Base-by-base conservation (phyloP, 2,113 vertebrate genomes). In the Elephas maximus region DNA sequence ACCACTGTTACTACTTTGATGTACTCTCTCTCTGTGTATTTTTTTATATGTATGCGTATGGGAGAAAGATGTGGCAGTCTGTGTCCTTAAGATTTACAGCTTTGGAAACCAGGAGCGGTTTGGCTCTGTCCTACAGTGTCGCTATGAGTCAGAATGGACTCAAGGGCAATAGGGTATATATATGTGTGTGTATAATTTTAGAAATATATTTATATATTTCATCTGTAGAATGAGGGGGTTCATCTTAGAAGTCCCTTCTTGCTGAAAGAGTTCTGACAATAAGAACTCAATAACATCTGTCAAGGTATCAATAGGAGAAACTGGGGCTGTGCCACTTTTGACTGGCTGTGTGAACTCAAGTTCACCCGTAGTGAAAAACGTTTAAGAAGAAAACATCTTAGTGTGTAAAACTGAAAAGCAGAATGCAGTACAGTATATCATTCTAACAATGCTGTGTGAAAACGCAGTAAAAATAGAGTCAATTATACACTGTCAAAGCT, bases 401-500 rank as follows among this genome's bases (percentile, higher is more conserved):
- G 79, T 97, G 85, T 71, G 88, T 86, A 97, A 98, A 97, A 98
- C 96, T 96, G 96, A 98, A 98, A 98, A 98, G 97, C 97, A 98
- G 95, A 98, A 98, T 97, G 94, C 98, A 97, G 98, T 98, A 98
- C 97, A 98, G 98, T 98, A 98, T 97, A 96, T 98, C 98, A 98
- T 98, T 94, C 95, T 98, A 98, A 98, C 98, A 98, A 98, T 98
- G 97, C 97, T 60, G 79, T 98, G 96, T 98, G 97, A 98, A 98
- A 92, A 99, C 96, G 97, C 97, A 97, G 98, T 97, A 98, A 99
- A 99, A 99, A 99, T 98, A 99, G 98, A 98, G 98, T 98, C 98
- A 98, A 98, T 98, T 99, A 99, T 97, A 98, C 97, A 98, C 98
- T 99, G 98, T 99, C 98, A 99, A 98, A 98, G 98, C 98, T 98